Conservation (phyloP, 2,113 vertebrate species). For the Odocoileus virginianus region DNA sequence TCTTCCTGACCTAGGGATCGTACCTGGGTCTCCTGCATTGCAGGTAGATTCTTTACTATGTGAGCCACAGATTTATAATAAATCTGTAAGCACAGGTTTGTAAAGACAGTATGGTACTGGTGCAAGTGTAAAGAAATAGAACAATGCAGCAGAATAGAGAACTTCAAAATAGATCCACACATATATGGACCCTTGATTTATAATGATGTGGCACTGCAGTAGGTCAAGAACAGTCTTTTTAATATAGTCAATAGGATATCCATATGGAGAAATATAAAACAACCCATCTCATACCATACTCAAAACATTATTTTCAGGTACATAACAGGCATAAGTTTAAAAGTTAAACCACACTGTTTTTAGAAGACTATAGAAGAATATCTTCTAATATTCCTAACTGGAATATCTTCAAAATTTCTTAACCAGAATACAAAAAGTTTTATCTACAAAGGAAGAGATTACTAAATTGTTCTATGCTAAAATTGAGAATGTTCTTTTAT, state of each 20-base stretch:
- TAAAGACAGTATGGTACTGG: neutral
- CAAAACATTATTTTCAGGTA: neutral
- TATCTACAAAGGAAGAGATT: neutral
- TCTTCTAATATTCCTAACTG: neutral
- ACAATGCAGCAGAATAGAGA: neutral
- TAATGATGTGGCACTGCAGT: neutral
- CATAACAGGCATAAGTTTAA: neutral
- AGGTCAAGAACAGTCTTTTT: neutral
- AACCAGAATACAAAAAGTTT: neutral
- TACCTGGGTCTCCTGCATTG: neutral
- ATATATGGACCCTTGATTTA: neutral
- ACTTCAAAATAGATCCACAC: neutral
- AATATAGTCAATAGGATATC: neutral
- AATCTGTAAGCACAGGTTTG: neutral
- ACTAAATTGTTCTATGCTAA: neutral
- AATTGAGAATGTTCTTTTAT: neutral
- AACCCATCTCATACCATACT: neutral
- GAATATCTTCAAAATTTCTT: neutral
- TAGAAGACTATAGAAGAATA: neutral
- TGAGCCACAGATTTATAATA: neutral
- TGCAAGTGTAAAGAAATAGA: neutral
- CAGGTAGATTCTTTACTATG: neutral
- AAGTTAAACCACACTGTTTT: neutral
- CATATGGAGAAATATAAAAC: neutral
- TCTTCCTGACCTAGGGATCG: neutral